Base-by-base conservation (phyloP, 1,140 invertebrate species). In the Brevipalpus yothersi region DNA sequence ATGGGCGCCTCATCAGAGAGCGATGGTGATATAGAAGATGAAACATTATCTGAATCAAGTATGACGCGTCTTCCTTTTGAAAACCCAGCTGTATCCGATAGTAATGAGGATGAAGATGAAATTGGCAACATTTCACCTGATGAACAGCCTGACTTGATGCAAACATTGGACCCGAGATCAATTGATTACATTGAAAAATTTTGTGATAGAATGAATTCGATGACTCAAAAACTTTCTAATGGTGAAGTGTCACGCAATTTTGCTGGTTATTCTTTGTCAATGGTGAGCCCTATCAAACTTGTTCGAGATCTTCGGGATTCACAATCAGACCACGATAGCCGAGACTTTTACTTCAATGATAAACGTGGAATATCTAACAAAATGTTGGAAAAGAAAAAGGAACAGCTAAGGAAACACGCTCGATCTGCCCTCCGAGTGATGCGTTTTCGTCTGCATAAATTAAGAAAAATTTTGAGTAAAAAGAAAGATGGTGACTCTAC, bases 1-100 rank as follows among this genome's bases (percentile, higher is more conserved):
- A 85, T 89, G 70, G 82, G 71, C 8, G 65, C 65, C 9, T 66
- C 69, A 60, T 67, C 65, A 41, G 61, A 53, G 56, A 21, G 53
- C 11, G 62, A 62, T 23, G 56, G 58, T 53, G 59, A 49, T 21
- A 5, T 15, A n/a, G 49, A 51, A 59, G 54, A 42, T 41, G 45
- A 42, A 63, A 65, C 15, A 23, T 41, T 59, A 41, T 41, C 23
- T 58, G 57, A 45, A 40, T 56, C 56, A 15, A 59, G 58, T 43
- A 58, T 17, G 40, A 47, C 31, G 2, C 31, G 31, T 60, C 49
- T 43, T 59, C 9, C 58, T 59, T 53, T 43, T 54, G n/a, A 42
- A 61, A 49, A 47, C 53, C 9, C 49, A 53, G 11, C 11, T 15
- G 8, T 40, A 41, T 41, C 60, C 53, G 23, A 58, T 51, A 10